A percentile compares a stretch with the other conserved stretches of the same genome.
Evolutionary conservation across 1,140 invertebrate genomes (phyloP).

Genomic region (Goniozus legneri): DNA sequence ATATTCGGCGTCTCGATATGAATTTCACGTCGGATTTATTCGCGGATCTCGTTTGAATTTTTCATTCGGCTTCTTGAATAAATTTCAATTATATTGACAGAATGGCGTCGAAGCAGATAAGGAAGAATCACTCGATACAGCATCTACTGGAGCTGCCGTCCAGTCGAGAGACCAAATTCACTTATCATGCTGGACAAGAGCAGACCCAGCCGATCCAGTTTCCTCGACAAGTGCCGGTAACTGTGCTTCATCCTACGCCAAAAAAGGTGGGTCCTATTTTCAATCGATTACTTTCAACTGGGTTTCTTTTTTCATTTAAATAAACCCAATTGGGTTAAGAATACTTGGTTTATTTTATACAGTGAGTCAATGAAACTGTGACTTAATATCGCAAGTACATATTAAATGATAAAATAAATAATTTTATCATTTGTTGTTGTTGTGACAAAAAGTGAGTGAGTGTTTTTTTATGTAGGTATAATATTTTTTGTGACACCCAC

Average conservation of each 20-base stretch:
- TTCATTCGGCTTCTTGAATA: no score
- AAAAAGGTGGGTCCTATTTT: slow-evolving; percentile 42
- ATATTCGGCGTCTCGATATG: no score
- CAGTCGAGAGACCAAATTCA: slow-evolving; percentile 40
- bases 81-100: slow-evolving; percentile 29
- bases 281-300: neutral
- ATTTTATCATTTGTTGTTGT: no score
- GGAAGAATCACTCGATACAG: slow-evolving; percentile 50
- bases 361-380: neutral
- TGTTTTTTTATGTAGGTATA: no score
- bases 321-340: no score
- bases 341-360: neutral
- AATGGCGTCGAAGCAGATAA: slow-evolving; percentile 48
- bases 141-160: slow-evolving; percentile 49
- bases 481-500: no score
- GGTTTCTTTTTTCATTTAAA: no score
- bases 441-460: no score
- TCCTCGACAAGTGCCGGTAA: slow-evolving; percentile 47
- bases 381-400: no score
- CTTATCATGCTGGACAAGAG: slow-evolving; percentile 32
- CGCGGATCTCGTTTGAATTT: no score
- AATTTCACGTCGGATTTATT: no score
- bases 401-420: no score
- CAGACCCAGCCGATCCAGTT: slow-evolving; percentile 30
- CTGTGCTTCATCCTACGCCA: slow-evolving; percentile 45